Evolutionary conservation across 2,113 vertebrate genomes (phyloP).

Genomic region (Hoplias malabaricus): DNA sequence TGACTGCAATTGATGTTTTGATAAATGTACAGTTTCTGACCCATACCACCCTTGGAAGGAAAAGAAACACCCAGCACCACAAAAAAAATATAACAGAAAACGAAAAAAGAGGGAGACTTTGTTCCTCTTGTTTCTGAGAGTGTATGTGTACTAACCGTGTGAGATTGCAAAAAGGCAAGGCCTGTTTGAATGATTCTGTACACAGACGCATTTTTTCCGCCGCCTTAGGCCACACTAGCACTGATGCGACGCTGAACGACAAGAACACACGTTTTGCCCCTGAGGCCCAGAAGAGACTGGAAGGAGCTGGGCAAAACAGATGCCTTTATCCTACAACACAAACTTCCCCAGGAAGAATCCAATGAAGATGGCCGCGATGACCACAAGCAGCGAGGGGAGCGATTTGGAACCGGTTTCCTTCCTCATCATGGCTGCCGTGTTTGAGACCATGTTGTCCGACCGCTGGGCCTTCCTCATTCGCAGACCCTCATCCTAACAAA

Average conservation of each 20-base stretch:
- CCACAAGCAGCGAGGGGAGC: constrained; percentile 87
- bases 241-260: constrained; percentile 76
- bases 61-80: constrained; percentile 45
- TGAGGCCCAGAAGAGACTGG: constrained; percentile 32
- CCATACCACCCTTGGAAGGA: constrained; percentile 61
- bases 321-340: constrained; percentile 78
- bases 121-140: constrained; percentile 67
- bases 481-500: constrained; percentile 80
- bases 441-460: constrained; percentile 79
- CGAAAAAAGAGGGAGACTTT: constrained; percentile 63
- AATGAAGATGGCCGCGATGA: constrained; percentile 91
- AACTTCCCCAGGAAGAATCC: constrained; percentile 93
- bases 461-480: constrained; percentile 82
- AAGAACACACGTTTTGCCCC: constrained; percentile 72
- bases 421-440: constrained; percentile 71
- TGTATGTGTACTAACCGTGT: constrained; percentile 80
- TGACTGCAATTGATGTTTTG: constrained; percentile 65
- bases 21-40: constrained; percentile 77
- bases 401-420: constrained; percentile 82
- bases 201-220: constrained; percentile 73
- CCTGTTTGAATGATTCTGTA: constrained; percentile 81
- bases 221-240: constrained; percentile 73
- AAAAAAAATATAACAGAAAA: constrained; percentile 38
- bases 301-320: constrained; percentile 30
- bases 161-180: constrained; percentile 82